A percentile compares a stretch with the other conserved stretches of the same genome.
Evolutionary conservation across 2,888 invertebrate genomes (phyloP).

Genomic region (Mesopsocus fuscifrons): DNA sequence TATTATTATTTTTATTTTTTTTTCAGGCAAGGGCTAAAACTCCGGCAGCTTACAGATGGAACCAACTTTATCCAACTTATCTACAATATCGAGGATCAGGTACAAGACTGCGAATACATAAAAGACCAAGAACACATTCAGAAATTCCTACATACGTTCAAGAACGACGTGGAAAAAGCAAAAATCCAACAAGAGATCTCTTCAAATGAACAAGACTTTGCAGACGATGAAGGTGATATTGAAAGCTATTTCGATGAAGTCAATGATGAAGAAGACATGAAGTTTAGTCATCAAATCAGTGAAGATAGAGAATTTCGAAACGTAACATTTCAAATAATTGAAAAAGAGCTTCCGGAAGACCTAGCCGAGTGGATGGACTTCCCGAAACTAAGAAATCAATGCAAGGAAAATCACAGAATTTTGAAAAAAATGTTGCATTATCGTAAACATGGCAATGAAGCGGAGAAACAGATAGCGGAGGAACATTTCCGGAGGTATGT

Average conservation of each 20-base stretch:
- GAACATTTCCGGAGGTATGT: constrained; percentile 17
- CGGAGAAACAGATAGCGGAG: constrained; percentile 15
- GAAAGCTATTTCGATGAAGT: constrained; percentile 7
- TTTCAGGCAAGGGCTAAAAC: constrained; percentile 35
- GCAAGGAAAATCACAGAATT: constrained; percentile 27
- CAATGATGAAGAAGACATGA: background rate
- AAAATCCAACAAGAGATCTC: background rate
- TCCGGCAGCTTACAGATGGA: constrained; percentile 49
- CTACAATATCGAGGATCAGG: constrained; percentile 35
- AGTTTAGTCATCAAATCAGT: background rate
- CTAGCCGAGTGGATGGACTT: constrained; percentile 38
- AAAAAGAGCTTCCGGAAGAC: constrained; percentile 29
- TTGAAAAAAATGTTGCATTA: constrained; percentile 17
- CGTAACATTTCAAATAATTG: constrained; percentile 33
- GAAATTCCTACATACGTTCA: constrained; percentile 37
- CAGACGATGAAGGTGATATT: constrained; percentile 10
- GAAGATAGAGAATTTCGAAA: constrained; percentile 22
- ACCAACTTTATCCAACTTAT: constrained; percentile 47
- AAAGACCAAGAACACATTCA: constrained; percentile 31
- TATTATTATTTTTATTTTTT: constrained; percentile 16
- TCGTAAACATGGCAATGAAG: constrained; percentile 15
- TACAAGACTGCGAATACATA: constrained; percentile 49
- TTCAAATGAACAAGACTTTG: constrained; percentile 24
- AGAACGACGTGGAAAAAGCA: constrained; percentile 30
- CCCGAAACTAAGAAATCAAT: constrained; percentile 34